Evolutionary conservation across 2,888 invertebrate species (phyloP).

Genomic region (Limnephilus marmoratus): DNA sequence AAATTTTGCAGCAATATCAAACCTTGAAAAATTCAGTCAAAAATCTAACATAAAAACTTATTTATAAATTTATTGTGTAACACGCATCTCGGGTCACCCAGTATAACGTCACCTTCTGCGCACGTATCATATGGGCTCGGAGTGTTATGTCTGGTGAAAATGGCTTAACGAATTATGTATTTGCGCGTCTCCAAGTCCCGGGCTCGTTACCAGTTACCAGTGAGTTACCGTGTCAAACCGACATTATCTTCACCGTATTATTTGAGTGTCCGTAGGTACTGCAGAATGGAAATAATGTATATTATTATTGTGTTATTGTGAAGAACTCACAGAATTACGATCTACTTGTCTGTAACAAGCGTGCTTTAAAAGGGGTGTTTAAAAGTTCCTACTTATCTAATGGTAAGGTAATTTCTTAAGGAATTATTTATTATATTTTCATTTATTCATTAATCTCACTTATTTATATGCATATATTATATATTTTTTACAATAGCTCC

Average conservation of each 20-base stretch:
- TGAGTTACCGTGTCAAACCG: neutral
- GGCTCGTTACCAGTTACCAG: neutral
- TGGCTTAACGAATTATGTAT: slow-evolving; percentile 7
- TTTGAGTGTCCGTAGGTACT: neutral
- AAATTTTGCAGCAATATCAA: no score
- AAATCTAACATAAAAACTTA: no score
- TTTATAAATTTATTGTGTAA: no score
- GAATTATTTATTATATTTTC: no score
- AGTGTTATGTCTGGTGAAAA: slow-evolving; percentile 3
- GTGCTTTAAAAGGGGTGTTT: no score
- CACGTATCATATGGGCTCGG: slow-evolving; percentile 23
- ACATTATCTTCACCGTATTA: neutral
- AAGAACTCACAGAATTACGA: neutral
- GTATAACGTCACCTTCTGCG: neutral
- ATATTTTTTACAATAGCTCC: no score
- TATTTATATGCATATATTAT: no score
- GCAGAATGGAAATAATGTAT: neutral
- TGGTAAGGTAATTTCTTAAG: no score
- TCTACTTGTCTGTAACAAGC: neutral
- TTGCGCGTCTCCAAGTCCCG: neutral
- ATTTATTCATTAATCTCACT: no score
- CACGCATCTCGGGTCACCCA: neutral
- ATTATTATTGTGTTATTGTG: neutral
- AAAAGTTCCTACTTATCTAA: no score
- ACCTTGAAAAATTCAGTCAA: no score